Evolutionary conservation across 2,113 vertebrate genomes (phyloP), one percentile per base, ranked within the genome.

Genomic region (Hypomesus transpacificus): DNA sequence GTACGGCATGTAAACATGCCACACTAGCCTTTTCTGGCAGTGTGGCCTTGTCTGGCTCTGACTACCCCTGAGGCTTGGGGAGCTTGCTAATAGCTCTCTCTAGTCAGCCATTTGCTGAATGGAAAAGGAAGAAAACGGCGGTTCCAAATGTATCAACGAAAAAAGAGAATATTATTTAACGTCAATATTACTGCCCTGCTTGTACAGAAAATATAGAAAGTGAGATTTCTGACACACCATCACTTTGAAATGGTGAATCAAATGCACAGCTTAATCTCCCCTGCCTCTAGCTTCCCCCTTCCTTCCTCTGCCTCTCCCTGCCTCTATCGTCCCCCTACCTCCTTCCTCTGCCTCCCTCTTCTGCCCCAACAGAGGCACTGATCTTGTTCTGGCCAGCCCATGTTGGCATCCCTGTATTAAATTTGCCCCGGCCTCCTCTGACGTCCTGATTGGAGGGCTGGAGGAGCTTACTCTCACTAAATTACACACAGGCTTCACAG

Each of bases 351-450:
- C 31, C 46, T 20, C 46, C 66, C 66, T 50, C 20, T 51, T 14
- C 68, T 50, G 20, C 21, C 57, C 69, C 26, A 52, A 24, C 7
- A 46, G 9, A 46, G 39, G 39, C 39, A 46, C 39, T 46, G 5
- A 46, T 46, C 39, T 11, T 2, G 9, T 46, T 46, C 75, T 51
- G 60, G 75, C 75, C 75, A 66, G 71, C 74, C 78, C 31, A 31
- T 64, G 80, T 74, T 78, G 82, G 84, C 78, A 74, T 82, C 76
- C 83, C 78, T 74, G 82, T 81, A 76, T 80, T 82, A 75, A 78
- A 75, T 78, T 75, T 78, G 75, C 75, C 74, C 66, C 64, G 22
- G 11, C 16, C 56, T 75, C 74, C 80, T 84, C 26, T 69, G 70
- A 61, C 69, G 52, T 51, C 70, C 62, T 73, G 46, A 52, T 56